Percentiles rank a stretch among this genome's conserved stretches.
These are phyloP conservation scores for Agriopis marginaria DNA, from an alignment of 2,888 invertebrate genomes.

Conservation along the genomic window DNA sequence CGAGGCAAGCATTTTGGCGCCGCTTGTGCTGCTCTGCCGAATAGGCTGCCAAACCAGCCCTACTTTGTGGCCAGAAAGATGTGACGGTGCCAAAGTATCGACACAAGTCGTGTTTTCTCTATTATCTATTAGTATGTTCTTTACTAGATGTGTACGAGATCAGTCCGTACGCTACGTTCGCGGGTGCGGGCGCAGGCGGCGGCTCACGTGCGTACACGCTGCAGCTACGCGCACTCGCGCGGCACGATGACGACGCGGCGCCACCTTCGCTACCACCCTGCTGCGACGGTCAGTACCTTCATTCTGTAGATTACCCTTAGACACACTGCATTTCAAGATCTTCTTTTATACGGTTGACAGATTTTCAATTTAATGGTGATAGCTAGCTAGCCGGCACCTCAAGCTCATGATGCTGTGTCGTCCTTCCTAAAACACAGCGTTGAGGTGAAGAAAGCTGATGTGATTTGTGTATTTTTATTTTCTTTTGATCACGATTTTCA, in stretches of 20 bases:
- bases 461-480: neutral
- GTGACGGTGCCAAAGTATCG: too few species aligned
- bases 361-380: too few species aligned
- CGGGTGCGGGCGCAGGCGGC: constrained; percentile 71
- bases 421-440: too few species aligned
- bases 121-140: neutral
- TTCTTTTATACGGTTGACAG: neutral
- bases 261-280: constrained; percentile 71
- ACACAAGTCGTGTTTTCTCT: too few species aligned
- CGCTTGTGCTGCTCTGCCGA: too few species aligned
- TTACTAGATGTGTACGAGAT: constrained; percentile 88
- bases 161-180: constrained; percentile 90
- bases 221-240: constrained; percentile 76
- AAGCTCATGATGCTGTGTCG: too few species aligned
- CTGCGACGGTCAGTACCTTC: constrained; percentile 68
- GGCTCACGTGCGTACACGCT: constrained; percentile 78
- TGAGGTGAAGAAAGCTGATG: too few species aligned
- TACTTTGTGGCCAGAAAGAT: too few species aligned
- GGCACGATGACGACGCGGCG: constrained; percentile 81
- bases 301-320: neutral
- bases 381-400: too few species aligned
- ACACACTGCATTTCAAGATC: neutral
- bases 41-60: too few species aligned
- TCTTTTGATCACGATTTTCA: neutral
- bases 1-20: too few species aligned